Base-by-base conservation (phyloP, 2,797 vertebrate species). In the Brachymystax lenok region DNA sequence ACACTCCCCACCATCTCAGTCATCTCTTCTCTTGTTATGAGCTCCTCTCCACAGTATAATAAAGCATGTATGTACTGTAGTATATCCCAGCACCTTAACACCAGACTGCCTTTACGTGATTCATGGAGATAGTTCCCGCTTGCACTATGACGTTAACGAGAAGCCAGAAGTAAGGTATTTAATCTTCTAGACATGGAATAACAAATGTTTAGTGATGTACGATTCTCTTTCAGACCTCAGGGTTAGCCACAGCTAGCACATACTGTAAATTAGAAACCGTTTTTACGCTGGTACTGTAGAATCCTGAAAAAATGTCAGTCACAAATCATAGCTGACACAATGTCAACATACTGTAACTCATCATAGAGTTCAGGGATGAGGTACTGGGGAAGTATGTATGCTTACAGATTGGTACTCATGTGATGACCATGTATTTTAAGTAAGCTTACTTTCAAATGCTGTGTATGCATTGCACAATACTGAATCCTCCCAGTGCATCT, bases 161-260 rank as follows among this genome's bases (percentile, higher is more conserved):
- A 74, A 75, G 71, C 59, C 67, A 27, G 74, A 40, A 10, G 69
- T 19, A 51, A 17, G 59, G 68, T 51, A 35, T 71, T 86, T 73
- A 5, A 77, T 85, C 78, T 80, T 80, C 59, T 71, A 74, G 79
- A 86, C 77, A 74, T 75, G 69, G 56, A 67, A 89, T 75, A 84
- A 86, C 84, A 84, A 71, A 61, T 75, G 46, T 30, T 30, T 1
- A 33, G 63, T 79, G 76, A 85, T 83, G 79, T 46, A 86, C 87
- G 63, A 76, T 72, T 50, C 50, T 63, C 30, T 64, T 54, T 70
- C n/a, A 46, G 61, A 69, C 21, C 46, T 16, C 68, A 59, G 5
- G 27, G 68, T 71, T 74, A 75, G 61, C 59, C 59, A 63, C 59
- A 40, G 59, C 17, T 3, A 21, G 77, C 63, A 52, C 68, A 73